Evolutionary conservation across 2,113 vertebrate species (phyloP), one percentile per base, ranked within the genome.

Genomic region (Lampris megalopsis): DNA sequence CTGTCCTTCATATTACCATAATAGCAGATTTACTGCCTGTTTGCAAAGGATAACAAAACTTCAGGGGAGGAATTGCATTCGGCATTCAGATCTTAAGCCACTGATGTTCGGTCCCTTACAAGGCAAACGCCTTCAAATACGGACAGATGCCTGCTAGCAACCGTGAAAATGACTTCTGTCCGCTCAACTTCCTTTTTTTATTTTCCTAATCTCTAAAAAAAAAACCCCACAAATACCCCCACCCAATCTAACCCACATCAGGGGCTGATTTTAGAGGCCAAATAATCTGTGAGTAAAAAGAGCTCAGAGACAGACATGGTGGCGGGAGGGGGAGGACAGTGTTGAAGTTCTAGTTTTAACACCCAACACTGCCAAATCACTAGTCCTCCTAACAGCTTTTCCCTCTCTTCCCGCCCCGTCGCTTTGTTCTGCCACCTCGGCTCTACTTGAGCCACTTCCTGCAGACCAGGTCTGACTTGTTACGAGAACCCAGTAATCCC

Each of bases 401-500:
- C 35, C 47, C 57, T n/a, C 13, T 58, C 56, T 10, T 71, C 48
- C 62, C 67, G 62, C 37, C 52, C 61, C 62, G 50, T 9, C 59
- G 2, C 53, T 41, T 56, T 38, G 0, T 57, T 75, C 62, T 48
- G 63, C 63, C 64, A 67, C 63, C 9, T 45, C 54, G 56, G 69
- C 59, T 83, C 66, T 37, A 77, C 87, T 82, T 40, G 35, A 77
- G 83, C 84, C 80, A 0, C 42, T 76, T 89, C 75, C 62, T 77
- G 66, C 63, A 49, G 81, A 84, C 87, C 80, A 82, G 83, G 83
- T 77, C 76, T 75, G 84, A 90, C 88, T 85, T 86, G 88, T 88
- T 84, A 84, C 63, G 58, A 75, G 67, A 82, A 73, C 71, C 48
- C 75, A 75, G 78, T 88, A 87, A 89, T 89, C 83, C 87, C 83